These are phyloP conservation scores for Leuciscus idus DNA, from an alignment of 2,113 vertebrate species.

Conservation along the genomic window DNA sequence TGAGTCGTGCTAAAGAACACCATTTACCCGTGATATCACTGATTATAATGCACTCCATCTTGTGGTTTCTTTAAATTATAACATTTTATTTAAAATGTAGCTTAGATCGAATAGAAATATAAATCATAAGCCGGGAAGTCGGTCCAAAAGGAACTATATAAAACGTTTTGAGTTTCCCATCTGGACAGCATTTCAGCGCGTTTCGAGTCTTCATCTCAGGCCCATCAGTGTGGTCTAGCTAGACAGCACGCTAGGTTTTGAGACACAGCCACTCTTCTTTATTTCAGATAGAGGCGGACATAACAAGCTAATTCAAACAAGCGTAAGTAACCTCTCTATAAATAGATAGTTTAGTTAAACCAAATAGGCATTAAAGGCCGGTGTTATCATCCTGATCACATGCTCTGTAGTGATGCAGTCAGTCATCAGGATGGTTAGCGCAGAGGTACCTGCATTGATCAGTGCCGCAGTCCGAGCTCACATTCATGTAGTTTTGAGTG, in stretches of 20 bases:
- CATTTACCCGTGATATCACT: background rate
- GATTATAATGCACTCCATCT: background rate
- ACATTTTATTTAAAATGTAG: background rate
- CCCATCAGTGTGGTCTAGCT: background rate
- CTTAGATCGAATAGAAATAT: background rate
- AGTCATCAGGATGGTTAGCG: background rate
- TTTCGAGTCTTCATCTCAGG: background rate
- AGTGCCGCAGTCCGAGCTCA: background rate
- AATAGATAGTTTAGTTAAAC: background rate
- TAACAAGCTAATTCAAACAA: background rate
- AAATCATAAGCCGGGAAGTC: too few relatives aligned
- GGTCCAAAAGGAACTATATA: background rate
- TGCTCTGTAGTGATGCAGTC: constrained; percentile 10
- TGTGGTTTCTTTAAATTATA: background rate
- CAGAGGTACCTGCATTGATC: background rate
- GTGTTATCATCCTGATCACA: background rate
- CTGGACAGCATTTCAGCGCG: background rate
- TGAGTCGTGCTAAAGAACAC: background rate
- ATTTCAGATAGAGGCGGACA: background rate
- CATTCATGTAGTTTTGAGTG: background rate
- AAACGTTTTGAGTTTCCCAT: background rate
- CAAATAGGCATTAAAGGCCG: background rate
- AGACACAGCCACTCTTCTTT: background rate
- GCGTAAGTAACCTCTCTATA: background rate
- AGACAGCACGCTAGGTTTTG: background rate